A percentile compares a stretch with the other conserved stretches of the same genome.
phyloP scores from a whole-genome alignment of 23 tunicate species.

The Phallusia fumigata region DNA sequence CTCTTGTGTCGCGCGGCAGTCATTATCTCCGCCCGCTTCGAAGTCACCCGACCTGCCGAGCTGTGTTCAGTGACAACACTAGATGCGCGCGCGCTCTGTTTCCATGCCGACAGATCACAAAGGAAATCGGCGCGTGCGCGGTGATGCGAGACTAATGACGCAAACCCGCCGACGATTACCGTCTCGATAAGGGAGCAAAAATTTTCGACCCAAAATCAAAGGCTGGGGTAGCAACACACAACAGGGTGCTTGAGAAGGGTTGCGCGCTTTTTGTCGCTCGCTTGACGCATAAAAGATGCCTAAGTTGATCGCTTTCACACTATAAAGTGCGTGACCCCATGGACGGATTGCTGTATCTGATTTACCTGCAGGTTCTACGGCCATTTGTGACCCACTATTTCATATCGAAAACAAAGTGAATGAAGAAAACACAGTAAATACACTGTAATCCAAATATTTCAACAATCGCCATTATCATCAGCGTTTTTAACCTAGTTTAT shows the following conservation, averaged over 20 bases:
- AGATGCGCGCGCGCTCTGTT: not conserved
- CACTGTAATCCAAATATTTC: no score
- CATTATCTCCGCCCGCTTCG: not conserved
- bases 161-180: not conserved
- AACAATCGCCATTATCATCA: no score
- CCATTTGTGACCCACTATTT: no score
- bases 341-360: not conserved
- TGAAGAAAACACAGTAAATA: no score
- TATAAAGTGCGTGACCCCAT: not conserved
- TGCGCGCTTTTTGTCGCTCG: not conserved
- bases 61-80: not conserved
- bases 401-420: no score
- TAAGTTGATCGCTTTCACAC: not conserved
- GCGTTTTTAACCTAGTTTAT: no score
- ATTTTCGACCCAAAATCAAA: not conserved
- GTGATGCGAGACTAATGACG: not conserved
- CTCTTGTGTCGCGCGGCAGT: conserved; percentile 2
- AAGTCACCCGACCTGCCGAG: not conserved
- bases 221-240: not conserved
- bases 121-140: conserved; percentile 11
- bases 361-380: no score
- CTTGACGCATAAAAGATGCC: not conserved
- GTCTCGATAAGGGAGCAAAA: not conserved
- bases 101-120: conserved; percentile 12
- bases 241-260: not conserved